phyloP scores from a whole-genome alignment of 2,888 invertebrate species.

The Rhagonycha fulva region DNA sequence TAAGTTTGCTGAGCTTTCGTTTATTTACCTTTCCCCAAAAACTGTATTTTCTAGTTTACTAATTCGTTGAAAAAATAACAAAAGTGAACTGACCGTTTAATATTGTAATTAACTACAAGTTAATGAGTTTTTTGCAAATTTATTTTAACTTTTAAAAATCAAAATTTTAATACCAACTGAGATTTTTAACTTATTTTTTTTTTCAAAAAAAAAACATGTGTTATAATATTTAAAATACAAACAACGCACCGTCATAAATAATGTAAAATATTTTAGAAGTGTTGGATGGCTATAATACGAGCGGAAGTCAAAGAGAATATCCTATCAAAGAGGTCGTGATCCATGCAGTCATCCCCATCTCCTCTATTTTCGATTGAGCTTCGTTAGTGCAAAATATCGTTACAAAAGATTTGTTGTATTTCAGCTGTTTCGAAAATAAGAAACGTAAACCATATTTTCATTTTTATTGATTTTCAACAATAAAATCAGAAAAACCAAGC shows the following conservation, averaged over 20 bases:
- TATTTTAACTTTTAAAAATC: background rate
- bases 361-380: conserved; percentile 19
- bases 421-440: conserved; percentile 9
- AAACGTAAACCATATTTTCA: conserved; percentile 13
- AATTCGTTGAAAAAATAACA: background rate
- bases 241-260: conserved; percentile 30
- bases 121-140: background rate
- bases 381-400: conserved; percentile 28
- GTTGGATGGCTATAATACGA: conserved; percentile 36
- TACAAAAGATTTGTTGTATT: conserved; percentile 14
- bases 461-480: conserved; percentile 5
- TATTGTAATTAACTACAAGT: background rate
- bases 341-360: conserved; percentile 10
- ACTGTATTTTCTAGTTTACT: background rate
- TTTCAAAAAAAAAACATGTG: conserved; percentile 2
- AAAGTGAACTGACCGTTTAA: too few relatives aligned
- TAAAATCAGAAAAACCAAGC: background rate
- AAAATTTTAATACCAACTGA: conserved; percentile 3
- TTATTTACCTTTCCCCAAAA: background rate
- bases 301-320: conserved; percentile 37
- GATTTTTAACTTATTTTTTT: background rate
- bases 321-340: conserved; percentile 33
- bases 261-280: conserved; percentile 32
- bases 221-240: conserved; percentile 15
- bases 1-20: conserved; percentile 1